Base-by-base conservation (phyloP, 2,888 invertebrate genomes). In the Campaea margaritaria region DNA sequence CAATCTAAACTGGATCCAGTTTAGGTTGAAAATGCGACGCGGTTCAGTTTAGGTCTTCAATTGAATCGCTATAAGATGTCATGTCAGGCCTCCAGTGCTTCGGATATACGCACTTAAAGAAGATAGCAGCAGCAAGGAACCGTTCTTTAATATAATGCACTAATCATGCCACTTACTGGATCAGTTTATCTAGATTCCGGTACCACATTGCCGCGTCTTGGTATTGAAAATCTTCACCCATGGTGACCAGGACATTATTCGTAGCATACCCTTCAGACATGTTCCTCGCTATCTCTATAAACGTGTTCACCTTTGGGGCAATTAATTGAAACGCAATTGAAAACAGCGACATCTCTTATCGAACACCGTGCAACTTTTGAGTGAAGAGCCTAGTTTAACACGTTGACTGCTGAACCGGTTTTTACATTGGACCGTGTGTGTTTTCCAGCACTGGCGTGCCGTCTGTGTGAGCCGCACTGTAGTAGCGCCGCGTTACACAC, bases 181-280 rank as follows among this genome's bases (percentile, higher is more conserved):
- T 70, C 2, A 71, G 61, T 36, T 68, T 71, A 45, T 71, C 71
- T 50, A 62, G 31, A 82, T 98, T 98, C 64, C 93, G 94, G 84
- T 95, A 99, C 96, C 97, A 98, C 88, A 94, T 93, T 13, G 91
- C 87, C 0, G 96, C 96, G 50, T 94, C 93, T 78, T 96, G 96
- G 80, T 97, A 99, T 70, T 96, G 94, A 82, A 99, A 99, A 85
- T 99, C 99, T 67, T 97, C 96, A 0, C 99, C 99, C 98, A 98
- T 98, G 0, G 98, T 97, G 43, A 98, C 93, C 59, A 98, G 93
- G 4, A 98, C 90, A 79, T 99, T 96, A 69, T 95, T 94, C 0
- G 96, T 96, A 54, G 75, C 74, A 77, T 96, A 96, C 1, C 76
- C 77, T 10, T 70, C 67, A 0, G 94, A 84, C 84, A 95, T 94